phyloP scores from a whole-genome alignment of 1,140 invertebrate genomes.

The Linepithema humile region DNA sequence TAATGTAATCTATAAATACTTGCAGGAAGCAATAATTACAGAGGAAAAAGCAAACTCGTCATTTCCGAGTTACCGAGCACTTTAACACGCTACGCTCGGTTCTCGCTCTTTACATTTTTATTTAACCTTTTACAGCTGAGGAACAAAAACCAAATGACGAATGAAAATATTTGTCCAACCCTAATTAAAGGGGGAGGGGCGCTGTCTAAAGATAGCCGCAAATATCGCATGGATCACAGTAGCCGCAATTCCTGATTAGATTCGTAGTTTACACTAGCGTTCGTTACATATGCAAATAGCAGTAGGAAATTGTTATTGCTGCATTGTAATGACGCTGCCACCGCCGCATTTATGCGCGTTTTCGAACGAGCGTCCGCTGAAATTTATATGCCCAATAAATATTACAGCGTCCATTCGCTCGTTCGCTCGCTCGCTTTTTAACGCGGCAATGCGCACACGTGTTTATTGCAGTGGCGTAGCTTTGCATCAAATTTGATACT shows the following conservation, averaged over 20 bases:
- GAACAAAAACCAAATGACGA: no score
- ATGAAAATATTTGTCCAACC: no score
- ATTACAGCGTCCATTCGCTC: not conserved
- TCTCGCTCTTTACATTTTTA: no score
- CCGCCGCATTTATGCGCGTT: constrained; percentile 14
- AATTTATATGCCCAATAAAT: constrained; percentile 34
- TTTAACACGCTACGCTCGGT: no score
- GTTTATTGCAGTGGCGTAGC: not conserved
- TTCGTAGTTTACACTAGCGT: not conserved
- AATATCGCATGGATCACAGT: not conserved
- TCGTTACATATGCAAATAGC: constrained; percentile 3
- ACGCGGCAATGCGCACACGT: not conserved
- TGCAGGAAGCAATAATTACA: not conserved
- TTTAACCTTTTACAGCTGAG: no score
- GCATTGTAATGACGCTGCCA: not conserved
- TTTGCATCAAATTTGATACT: constrained; percentile 5
- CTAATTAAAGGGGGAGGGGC: no score
- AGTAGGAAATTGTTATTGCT: constrained; percentile 13
- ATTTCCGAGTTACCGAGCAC: not conserved
- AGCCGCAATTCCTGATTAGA: not conserved
- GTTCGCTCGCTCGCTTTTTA: constrained; percentile 13
- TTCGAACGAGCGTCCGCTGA: not conserved
- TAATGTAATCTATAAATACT: not conserved
- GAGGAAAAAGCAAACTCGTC: not conserved
- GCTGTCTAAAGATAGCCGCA: no score